phyloP scores from a whole-genome alignment of 2,797 vertebrate species.

The Amniataba percoides region DNA sequence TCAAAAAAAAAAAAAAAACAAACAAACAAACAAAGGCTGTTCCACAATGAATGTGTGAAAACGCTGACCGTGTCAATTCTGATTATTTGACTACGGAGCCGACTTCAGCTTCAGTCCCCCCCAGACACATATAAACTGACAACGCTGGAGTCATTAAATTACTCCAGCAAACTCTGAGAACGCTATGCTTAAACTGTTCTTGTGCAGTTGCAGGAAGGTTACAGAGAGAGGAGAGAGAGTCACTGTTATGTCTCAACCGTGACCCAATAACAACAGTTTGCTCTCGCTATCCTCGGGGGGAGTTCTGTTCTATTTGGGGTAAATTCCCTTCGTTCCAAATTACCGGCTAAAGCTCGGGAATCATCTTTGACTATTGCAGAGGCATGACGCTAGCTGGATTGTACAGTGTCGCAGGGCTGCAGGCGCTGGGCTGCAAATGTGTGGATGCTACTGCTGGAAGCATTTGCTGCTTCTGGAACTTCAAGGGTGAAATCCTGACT shows the following conservation, averaged over 20 bases:
- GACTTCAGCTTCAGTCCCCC: slow-evolving; percentile 21
- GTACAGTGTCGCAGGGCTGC: slow-evolving; percentile 68
- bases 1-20: slow-evolving; percentile 16
- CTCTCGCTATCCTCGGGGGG: slow-evolving; percentile 66
- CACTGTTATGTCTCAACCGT: slow-evolving; percentile 65
- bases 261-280: slow-evolving; percentile 79
- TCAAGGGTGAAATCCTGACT: slow-evolving; percentile 69
- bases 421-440: slow-evolving; percentile 51
- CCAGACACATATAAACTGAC: slow-evolving; percentile 21
- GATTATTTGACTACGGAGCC: slow-evolving; percentile 24
- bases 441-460: slow-evolving; percentile 61
- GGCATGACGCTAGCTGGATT: slow-evolving; percentile 68
- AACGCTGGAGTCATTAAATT: slow-evolving; percentile 37
- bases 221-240: slow-evolving; percentile 55
- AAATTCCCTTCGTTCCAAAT: slow-evolving; percentile 79
- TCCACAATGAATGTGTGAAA: slow-evolving; percentile 14
- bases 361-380: slow-evolving; percentile 72
- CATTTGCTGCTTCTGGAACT: slow-evolving; percentile 59
- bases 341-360: slow-evolving; percentile 66
- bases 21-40: slow-evolving; percentile 12
- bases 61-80: neutral
- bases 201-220: slow-evolving; percentile 54
- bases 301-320: slow-evolving; percentile 81
- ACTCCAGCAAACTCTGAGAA: slow-evolving; percentile 21
- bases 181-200: slow-evolving; percentile 46